Evolutionary conservation across 92 coral and sea anemone species (phyloP), one percentile per base, ranked within the genome.

Genomic region (Phymanthus crucifer): DNA sequence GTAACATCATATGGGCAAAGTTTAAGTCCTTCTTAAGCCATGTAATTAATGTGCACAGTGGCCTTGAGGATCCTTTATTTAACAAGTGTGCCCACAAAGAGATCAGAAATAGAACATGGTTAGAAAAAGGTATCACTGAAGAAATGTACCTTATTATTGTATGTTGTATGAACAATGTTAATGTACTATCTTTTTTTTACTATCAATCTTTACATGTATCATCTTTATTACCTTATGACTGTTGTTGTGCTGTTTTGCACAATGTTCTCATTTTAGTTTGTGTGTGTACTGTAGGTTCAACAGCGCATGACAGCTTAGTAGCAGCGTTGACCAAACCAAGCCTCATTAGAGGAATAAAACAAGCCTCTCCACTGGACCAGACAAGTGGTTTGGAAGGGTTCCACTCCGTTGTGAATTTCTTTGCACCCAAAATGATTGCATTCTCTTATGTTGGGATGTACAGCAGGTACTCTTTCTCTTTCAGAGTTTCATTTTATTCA

Each of bases 301-400:
- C 57, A 48, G 57, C 57, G 18, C 57, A 48, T 48, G 57, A 48
- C 57, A 48, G 16, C 18, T 48, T 48, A 48, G 57, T 48, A 48
- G 16, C 18, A 10, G 57, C 57, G 16, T 13, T 48, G 57, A 6
- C 57, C 16, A 48, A 48, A 48, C 57, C 57, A 48, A 48, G 57
- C 57, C 57, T 48, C 57, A 38, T 38, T 38, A 38, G 43, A 38
- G 43, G 43, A 38, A 38, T 38, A 48, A 48, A 48, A 13, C 57
- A 13, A 48, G 57, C 57, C 57, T 48, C 57, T 48, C 56, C 56
- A 3, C 56, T 48, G 56, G 56, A 48, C 56, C 56, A 56, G n/a
- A 56, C 66, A 56, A 19, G 66, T 56, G 57, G 57, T 48, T 48
- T 48, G 57, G 57, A 48, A 48, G 57, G 57, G 13, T 48, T 48